phyloP scores from a whole-genome alignment of 2,888 invertebrate genomes.

The Caenorhabditis sp. region DNA sequence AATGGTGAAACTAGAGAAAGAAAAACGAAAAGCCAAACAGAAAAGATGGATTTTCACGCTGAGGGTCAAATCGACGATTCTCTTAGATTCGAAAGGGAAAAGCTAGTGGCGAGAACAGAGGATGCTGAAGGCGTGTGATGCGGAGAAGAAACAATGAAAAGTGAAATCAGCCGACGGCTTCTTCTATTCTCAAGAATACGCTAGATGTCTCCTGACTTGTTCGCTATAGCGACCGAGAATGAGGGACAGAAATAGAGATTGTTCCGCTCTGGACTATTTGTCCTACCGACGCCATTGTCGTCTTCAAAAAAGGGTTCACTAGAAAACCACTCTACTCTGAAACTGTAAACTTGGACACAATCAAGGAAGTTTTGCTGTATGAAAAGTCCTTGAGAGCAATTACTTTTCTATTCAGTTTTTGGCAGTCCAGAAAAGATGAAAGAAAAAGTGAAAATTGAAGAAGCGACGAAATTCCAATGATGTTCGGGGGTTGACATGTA shows the following conservation, averaged over 20 bases:
- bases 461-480: constrained; percentile 9
- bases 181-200: constrained; percentile 45
- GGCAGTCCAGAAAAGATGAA: neutral
- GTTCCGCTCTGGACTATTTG: constrained; percentile 30
- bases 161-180: constrained; percentile 44
- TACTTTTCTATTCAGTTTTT: neutral
- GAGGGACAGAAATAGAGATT: constrained; percentile 25
- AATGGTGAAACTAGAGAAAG: neutral
- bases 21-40: neutral
- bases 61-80: constrained; percentile 32
- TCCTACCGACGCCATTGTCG: constrained; percentile 19
- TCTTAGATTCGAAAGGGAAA: constrained; percentile 27
- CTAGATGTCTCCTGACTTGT: constrained; percentile 27
- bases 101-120: constrained; percentile 35
- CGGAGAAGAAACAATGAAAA: constrained; percentile 53
- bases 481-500: constrained; percentile 8
- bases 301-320: constrained; percentile 17
- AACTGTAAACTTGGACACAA: neutral
- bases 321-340: neutral
- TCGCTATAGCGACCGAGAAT: constrained; percentile 27
- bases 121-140: constrained; percentile 41
- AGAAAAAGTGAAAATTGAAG: constrained; percentile 10
- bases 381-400: no score
- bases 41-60: constrained; percentile 11
- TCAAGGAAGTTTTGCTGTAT: no score